Percentiles rank a stretch among this genome's conserved stretches.
phyloP scores from a whole-genome alignment of 1,140 invertebrate species.

The Streblospio benedicti region DNA sequence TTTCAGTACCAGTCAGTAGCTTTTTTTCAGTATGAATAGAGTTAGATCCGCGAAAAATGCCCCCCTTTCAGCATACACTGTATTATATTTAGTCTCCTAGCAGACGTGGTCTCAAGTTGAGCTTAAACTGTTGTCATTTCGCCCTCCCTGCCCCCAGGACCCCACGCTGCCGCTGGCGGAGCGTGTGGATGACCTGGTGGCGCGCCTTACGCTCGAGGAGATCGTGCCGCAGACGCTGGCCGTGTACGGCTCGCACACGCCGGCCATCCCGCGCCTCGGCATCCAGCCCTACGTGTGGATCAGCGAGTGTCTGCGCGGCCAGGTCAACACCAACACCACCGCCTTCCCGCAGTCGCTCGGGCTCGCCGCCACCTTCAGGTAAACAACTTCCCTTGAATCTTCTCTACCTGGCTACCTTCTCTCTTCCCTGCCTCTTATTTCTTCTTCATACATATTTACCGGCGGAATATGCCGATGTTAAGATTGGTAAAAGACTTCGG shows the following conservation, averaged over 20 bases:
- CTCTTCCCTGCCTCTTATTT: not conserved
- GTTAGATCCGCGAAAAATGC: too few relatives aligned
- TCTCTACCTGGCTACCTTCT: not conserved
- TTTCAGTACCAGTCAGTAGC: too few relatives aligned
- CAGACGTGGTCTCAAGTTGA: too few relatives aligned
- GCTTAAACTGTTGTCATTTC: too few relatives aligned
- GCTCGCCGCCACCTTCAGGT: slow-evolving; percentile 29
- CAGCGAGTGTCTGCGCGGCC: slow-evolving; percentile 19
- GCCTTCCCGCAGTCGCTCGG: slow-evolving; percentile 28
- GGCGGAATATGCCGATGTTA: too few relatives aligned
- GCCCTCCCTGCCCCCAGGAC: too few relatives aligned
- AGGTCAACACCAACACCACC: slow-evolving; percentile 20
- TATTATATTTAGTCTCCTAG: too few relatives aligned
- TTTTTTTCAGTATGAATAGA: too few relatives aligned
- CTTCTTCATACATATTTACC: too few relatives aligned
- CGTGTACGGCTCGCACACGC: slow-evolving; percentile 6
- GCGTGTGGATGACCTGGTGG: slow-evolving; percentile 32
- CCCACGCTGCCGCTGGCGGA: slow-evolving; percentile 27
- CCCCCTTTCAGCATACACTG: too few relatives aligned
- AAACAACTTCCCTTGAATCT: not conserved
- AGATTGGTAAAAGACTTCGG: too few relatives aligned
- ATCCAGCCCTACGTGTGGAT: slow-evolving; percentile 18
- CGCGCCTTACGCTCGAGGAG: slow-evolving; percentile 24
- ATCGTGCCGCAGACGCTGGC: slow-evolving; percentile 20
- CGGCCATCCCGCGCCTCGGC: slow-evolving; percentile 19